Conservation (phyloP, 37 sponge, comb jelly and placozoan species). For the Aplysina aerophoba region DNA sequence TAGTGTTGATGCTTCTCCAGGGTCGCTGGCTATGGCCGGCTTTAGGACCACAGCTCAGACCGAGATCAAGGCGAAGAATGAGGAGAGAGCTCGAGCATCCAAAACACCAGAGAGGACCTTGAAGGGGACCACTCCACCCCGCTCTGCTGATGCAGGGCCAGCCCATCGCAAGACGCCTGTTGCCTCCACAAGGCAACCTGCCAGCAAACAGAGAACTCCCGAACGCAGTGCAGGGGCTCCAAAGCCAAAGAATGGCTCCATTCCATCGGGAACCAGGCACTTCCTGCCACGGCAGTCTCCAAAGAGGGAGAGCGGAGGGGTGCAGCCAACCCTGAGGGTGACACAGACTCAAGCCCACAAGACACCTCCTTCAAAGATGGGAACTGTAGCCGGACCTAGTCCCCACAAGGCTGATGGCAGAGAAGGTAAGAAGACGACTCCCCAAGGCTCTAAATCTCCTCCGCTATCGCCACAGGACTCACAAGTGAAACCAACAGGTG, state of each 20-base stretch:
- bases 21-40: slow-evolving; percentile 36
- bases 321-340: too few relatives aligned
- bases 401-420: too few relatives aligned
- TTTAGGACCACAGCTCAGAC: slow-evolving; percentile 43
- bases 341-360: too few relatives aligned
- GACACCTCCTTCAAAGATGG: too few relatives aligned
- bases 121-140: slow-evolving; percentile 1
- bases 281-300: slow-evolving; percentile 4
- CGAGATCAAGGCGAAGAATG: not conserved
- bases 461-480: too few relatives aligned
- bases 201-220: not conserved
- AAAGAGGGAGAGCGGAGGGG: not conserved
- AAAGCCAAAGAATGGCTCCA: too few relatives aligned
- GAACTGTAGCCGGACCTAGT: too few relatives aligned
- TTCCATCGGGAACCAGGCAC: not conserved
- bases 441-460: too few relatives aligned
- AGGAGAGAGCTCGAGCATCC: not conserved
- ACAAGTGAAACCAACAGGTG: too few relatives aligned
- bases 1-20: not conserved
- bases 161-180: not conserved
- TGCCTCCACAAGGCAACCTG: not conserved
- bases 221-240: not conserved
- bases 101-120: not conserved
- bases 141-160: not conserved
- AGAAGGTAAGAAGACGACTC: too few relatives aligned